These are phyloP conservation scores for Muscicapa adusta DNA, from an alignment of 2,113 vertebrate species.

Conservation along the genomic window DNA sequence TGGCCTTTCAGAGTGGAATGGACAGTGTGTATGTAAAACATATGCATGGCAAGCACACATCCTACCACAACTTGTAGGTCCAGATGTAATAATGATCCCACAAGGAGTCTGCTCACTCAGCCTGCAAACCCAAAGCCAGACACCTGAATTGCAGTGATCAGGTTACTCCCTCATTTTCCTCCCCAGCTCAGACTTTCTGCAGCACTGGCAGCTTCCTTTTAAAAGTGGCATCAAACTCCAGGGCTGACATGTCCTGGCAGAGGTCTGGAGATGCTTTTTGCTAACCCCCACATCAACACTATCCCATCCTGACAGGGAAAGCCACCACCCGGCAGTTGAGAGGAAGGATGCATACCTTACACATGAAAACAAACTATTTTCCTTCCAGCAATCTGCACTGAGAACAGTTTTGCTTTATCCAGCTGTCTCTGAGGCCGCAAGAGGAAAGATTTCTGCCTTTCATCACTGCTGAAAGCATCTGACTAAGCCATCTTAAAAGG, in stretches of 20 bases:
- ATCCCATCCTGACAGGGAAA: background rate
- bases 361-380: background rate
- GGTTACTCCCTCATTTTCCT: background rate
- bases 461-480: slow-evolving; percentile 17
- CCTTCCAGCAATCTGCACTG: background rate
- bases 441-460: background rate
- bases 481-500: slow-evolving; percentile 2
- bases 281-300: background rate
- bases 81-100: background rate
- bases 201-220: background rate
- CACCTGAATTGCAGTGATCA: background rate
- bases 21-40: fast-evolving
- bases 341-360: background rate
- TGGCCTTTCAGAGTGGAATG: background rate
- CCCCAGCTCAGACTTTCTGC: background rate
- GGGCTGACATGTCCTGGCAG: background rate
- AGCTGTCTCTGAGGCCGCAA: background rate
- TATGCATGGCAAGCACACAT: fast-evolving
- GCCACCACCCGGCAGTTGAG: background rate
- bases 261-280: background rate
- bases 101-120: background rate
- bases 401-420: background rate
- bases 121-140: background rate
- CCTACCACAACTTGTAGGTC: fast-evolving
- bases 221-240: background rate